phyloP scores from a whole-genome alignment of 2,797 vertebrate species.

The Pterois miles region DNA sequence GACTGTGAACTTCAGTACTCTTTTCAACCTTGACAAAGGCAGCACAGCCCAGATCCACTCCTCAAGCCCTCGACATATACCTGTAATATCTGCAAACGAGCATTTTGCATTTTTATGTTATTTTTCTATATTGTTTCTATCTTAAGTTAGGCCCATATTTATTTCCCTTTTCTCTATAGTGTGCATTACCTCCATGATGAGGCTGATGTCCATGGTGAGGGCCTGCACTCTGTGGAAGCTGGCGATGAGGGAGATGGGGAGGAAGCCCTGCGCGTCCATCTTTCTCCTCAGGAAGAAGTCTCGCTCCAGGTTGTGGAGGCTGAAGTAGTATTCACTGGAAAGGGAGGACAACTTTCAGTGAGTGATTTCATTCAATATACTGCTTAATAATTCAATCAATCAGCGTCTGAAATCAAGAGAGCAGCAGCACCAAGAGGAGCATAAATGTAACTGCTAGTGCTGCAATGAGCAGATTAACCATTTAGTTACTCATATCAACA shows the following conservation, averaged over 20 bases:
- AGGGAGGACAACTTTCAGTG: not conserved
- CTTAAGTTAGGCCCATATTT: too few species aligned
- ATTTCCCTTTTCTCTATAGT: too few species aligned
- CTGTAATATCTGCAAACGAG: too few species aligned
- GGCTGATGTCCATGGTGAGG: constrained; percentile 90
- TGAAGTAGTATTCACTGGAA: constrained; percentile 97
- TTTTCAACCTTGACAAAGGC: too few species aligned
- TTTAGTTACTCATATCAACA: too few species aligned
- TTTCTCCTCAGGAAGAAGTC: constrained; percentile 97
- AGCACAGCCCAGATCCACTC: too few species aligned
- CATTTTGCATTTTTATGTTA: too few species aligned
- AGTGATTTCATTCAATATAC: not conserved
- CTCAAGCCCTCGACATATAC: too few species aligned
- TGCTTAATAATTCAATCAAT: too few species aligned
- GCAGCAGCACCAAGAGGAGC: not conserved
- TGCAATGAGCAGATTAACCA: too few species aligned
- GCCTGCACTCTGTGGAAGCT: constrained; percentile 95
- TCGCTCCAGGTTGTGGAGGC: constrained; percentile 94
- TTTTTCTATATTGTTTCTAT: too few species aligned
- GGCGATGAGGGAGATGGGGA: constrained; percentile 94
- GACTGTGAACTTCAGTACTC: too few species aligned
- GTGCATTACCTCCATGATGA: constrained; percentile 90
- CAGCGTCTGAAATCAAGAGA: not conserved
- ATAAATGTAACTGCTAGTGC: not conserved
- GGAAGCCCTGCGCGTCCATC: constrained; percentile 94